Base-by-base conservation (phyloP, 2,113 vertebrate genomes). In the Gallinago undulata region DNA sequence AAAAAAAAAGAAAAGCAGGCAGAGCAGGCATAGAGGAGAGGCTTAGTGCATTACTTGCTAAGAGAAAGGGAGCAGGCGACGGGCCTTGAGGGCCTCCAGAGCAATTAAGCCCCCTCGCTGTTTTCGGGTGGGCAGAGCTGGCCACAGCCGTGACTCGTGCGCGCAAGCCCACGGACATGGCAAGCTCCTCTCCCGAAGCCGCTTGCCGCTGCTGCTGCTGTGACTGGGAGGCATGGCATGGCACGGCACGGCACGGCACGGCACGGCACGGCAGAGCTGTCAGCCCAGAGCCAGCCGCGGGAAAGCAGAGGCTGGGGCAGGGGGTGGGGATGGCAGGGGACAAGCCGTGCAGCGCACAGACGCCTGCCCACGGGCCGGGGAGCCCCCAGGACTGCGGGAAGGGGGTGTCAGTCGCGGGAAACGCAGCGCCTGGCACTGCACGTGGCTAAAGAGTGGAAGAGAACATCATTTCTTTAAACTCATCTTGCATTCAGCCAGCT, bases 401-500 rank as follows among this genome's bases (percentile, higher is more conserved):
- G 25, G 17, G 45, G 66, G 37, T 5, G 35, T 28, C 57, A 35
- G 53, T 41, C 4, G 4, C 43, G 10, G 62, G 86, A 50, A 24
- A 66, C 25, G 11, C 84, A 23, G n/a, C 27, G 93, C 41, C 90
- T 64, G 73, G 66, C 84, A 43, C 3, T 30, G 95, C 95, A 76
- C 93, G 16, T 12, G 91, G 95, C 85, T 89, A 80, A 75, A 96
- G 95, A 92, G 92, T 9, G 48, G 78, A 97, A 94, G 97, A 97
- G 97, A 97, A 95, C 82, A 97, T 97, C 94, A 96, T 97, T 97
- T 98, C 98, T 98, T 98, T 98, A 97, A 98, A 98, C 98, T 98
- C 98, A 98, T 98, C 98, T 99, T 98, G 98, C 98, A 99, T 98
- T 98, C 97, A 98, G 98, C 97, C 98, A 97, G 97, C 98, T 97